Percentiles rank a stretch among this genome's conserved stretches.
These are phyloP conservation scores for Campoletis raptor DNA, from an alignment of 2,888 invertebrate species.

Conservation along the genomic window DNA sequence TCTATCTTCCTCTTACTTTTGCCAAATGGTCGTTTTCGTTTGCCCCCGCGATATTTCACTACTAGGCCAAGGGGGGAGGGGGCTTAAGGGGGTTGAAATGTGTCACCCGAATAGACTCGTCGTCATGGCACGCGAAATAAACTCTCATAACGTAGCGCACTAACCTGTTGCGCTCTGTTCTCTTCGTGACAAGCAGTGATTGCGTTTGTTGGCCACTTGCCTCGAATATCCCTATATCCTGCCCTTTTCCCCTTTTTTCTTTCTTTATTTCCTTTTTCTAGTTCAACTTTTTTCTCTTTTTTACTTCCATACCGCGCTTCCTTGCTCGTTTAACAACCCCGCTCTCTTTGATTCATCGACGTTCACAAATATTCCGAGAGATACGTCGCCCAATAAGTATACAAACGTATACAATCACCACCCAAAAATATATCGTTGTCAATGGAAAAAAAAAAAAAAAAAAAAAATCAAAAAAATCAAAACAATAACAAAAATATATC, in stretches of 20 bases:
- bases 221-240: constrained; percentile 68
- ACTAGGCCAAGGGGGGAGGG: constrained; percentile 22
- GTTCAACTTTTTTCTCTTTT: constrained; percentile 69
- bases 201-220: constrained; percentile 80
- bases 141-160: constrained; percentile 81
- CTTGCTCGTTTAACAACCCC: constrained; percentile 41
- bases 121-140: constrained; percentile 80
- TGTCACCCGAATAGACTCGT: constrained; percentile 73
- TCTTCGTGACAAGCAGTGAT: constrained; percentile 84
- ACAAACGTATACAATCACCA: too few species aligned
- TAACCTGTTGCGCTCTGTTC: constrained; percentile 83
- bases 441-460: neutral
- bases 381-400: constrained; percentile 2
- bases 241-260: constrained; percentile 40
- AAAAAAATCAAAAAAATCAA: neutral
- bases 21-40: constrained; percentile 68
- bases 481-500: too few species aligned
- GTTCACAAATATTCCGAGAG: constrained; percentile 37
- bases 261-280: constrained; percentile 36
- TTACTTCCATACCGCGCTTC: constrained; percentile 62
- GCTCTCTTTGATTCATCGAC: constrained; percentile 62
- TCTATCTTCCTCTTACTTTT: constrained; percentile 48
- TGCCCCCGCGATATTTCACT: constrained; percentile 57
- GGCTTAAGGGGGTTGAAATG: constrained; percentile 65
- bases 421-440: neutral